Percentiles rank a stretch among this genome's conserved stretches.
phyloP scores from a whole-genome alignment of 2,888 invertebrate species.

The Archaeoteleia sp. region DNA sequence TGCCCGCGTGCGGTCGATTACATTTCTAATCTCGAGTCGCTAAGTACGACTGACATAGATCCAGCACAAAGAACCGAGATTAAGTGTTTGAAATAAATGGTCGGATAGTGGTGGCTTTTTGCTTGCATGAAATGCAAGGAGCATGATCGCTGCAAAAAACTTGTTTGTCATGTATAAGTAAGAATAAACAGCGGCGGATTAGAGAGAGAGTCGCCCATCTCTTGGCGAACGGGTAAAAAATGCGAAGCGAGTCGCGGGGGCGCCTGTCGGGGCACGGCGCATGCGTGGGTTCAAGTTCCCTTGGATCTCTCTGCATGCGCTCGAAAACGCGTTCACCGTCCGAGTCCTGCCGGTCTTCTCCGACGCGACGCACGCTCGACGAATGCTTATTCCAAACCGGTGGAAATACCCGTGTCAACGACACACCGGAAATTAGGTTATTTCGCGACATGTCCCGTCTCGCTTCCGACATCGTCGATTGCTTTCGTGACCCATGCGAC shows the following conservation, averaged over 20 bases:
- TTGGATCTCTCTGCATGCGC: constrained; percentile 35
- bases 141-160: too few relatives aligned
- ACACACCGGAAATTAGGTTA: background rate
- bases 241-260: constrained; percentile 54
- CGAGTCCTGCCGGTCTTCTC: constrained; percentile 60
- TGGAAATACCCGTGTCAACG: too few relatives aligned
- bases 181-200: constrained; percentile 41
- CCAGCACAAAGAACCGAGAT: too few relatives aligned
- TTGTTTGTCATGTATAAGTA: constrained; percentile 4
- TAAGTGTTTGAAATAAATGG: too few relatives aligned
- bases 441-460: background rate
- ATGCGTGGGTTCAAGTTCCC: constrained; percentile 58
- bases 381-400: constrained; percentile 2
- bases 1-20: too few relatives aligned
- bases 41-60: too few relatives aligned
- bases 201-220: constrained; percentile 43
- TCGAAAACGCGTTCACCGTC: constrained; percentile 56
- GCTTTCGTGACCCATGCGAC: too few relatives aligned
- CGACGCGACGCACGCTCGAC: constrained; percentile 34
- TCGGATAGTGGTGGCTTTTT: too few relatives aligned
- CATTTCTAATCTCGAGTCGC: too few relatives aligned
- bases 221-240: constrained; percentile 39
- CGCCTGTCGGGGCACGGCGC: constrained; percentile 62
- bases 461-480: background rate
- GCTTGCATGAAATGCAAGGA: too few relatives aligned